These are phyloP conservation scores for Auanema sp. DNA, from an alignment of 2,888 invertebrate species.

Conservation along the genomic window DNA sequence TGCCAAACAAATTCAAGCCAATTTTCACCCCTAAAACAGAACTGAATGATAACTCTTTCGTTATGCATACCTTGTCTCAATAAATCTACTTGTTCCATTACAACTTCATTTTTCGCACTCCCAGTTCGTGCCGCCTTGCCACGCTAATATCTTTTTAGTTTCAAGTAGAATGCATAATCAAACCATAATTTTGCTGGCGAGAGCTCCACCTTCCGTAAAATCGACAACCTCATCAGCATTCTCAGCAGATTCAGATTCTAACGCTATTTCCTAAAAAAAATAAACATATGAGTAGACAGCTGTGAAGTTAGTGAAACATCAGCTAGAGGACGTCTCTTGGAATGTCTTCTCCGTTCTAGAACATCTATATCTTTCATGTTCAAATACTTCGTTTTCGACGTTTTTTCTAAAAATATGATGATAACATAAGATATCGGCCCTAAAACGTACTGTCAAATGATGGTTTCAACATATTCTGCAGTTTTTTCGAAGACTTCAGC, in stretches of 20 bases:
- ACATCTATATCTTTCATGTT: conserved; percentile 14
- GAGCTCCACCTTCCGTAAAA: not conserved
- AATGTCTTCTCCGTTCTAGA: not conserved
- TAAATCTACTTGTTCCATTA: not conserved
- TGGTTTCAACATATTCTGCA: conserved; percentile 25
- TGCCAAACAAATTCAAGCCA: conserved; percentile 33
- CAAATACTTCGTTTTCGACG: no score
- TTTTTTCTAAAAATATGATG: no score
- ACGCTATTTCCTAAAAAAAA: conserved; percentile 12
- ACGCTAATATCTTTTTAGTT: no score
- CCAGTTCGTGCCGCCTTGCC: no score
- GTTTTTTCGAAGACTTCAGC: conserved; percentile 23
- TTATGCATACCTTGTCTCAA: not conserved
- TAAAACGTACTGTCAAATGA: no score
- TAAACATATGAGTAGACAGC: no score
- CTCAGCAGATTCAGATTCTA: conserved; percentile 1
- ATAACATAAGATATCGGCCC: no score
- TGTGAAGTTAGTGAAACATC: not conserved
- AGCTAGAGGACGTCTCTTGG: conserved; percentile 8
- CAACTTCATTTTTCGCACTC: not conserved
- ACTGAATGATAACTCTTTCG: not conserved
- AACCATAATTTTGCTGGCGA: no score
- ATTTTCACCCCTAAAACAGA: conserved; percentile 33
- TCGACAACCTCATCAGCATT: not conserved
- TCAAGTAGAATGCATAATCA: no score